These are phyloP conservation scores for Nansenia antarctica DNA, from an alignment of 2,113 vertebrate species.

Conservation along the genomic window DNA sequence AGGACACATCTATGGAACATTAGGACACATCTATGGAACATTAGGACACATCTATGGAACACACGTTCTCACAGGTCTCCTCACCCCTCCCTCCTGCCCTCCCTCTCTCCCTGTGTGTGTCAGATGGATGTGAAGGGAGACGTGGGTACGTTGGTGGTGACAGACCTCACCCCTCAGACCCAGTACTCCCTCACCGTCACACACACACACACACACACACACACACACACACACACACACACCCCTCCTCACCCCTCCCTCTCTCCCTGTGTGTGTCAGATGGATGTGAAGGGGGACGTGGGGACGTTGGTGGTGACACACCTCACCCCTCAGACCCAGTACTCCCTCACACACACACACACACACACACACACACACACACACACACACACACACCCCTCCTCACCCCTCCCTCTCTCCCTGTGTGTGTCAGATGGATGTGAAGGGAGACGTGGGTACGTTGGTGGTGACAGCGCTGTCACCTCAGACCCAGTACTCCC, in stretches of 20 bases:
- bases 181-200: no score
- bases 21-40: no score
- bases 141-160: no score
- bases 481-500: constrained; percentile 78
- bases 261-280: not conserved
- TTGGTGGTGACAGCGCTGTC: constrained; percentile 73
- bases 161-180: no score
- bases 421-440: constrained; percentile 68
- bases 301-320: no score
- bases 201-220: not conserved
- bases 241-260: not conserved
- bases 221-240: constrained; percentile 4
- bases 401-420: not conserved
- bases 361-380: not conserved
- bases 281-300: no score
- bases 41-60: no score
- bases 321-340: not conserved
- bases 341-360: no score
- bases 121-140: no score
- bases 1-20: no score
- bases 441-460: constrained; percentile 77
- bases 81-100: no score
- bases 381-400: not conserved
- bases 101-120: not conserved
- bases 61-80: no score